Evolutionary conservation across 2,888 invertebrate species (phyloP), one percentile per base, ranked within the genome.

Genomic region (Acrobasis suavella): DNA sequence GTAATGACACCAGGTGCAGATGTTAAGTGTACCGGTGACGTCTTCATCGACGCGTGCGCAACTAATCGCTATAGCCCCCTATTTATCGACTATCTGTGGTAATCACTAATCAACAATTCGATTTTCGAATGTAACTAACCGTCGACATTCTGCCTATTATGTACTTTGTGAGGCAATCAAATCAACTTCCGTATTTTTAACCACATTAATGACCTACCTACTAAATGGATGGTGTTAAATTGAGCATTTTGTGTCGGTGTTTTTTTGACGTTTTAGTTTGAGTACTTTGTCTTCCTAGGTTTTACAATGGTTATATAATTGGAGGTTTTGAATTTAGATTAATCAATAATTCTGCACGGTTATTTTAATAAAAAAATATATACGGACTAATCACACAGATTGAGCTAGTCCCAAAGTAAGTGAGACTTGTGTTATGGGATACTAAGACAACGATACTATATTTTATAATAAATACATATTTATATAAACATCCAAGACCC

Each of bases 41-140:
- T 80, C 89, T 87, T 79, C 79, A 84, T 85, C 74, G 82, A 75
- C 86, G 82, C 88, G 89, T 86, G 89, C 89, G 87, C 81, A 80
- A 74, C 89, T 72, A 86, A 89, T 88, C 73, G 72, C 73, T 72
- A 75, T 79, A 72, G 82, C 83, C 81, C 70, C 74, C 74, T 49
- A 78, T 81, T 69, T 80, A 79, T 66, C 65, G 72, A 65, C 65
- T 74, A 72, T 80, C 73, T 74, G 74, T 56, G 56, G 56, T 56
- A 70, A 75, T 51, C 39, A 16, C 51, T 42, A 60, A 60, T 51
- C 49, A 62, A 72, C 73, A 75, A 82, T 81, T 78, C 22, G 42
- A 42, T 17, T 46, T 42, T 42, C 76, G 66, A 74, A 75, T 70
- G 76, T 78, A 75, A 64, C 62, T 73, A 71, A 69, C 67, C 72